Base-by-base conservation (phyloP, 2,797 vertebrate genomes). In the Coregonus sp. region DNA sequence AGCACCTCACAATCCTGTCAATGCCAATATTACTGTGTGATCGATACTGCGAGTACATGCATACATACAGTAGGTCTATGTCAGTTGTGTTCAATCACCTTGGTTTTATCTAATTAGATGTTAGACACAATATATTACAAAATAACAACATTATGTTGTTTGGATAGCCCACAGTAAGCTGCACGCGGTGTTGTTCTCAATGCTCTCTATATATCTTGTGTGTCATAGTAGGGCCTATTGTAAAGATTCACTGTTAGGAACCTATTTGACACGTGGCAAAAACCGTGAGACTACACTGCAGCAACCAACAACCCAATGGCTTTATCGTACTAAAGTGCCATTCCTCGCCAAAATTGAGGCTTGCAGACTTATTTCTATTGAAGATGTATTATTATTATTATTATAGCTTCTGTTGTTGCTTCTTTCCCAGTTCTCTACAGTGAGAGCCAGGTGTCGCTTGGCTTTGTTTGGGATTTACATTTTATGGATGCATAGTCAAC, bases 401-500 rank as follows among this genome's bases (percentile, higher is more conserved):
- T 2, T 7, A 47, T 47, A 47, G 9, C 40, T 47, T 47, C 40
- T 47, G 7, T 47, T 47, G 7, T 11, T 47, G 40, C 40, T 47
- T 6, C 37, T 40, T 47, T 47, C 40, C 18, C 54, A 2, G 54
- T 20, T 59, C 5, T 16, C 18, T 7, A 54, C 12, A 65, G 37
- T 40, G 69, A 18, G 40, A 5, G 52, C 6, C 52, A 20, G 6
- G 75, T 70, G 20, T 11, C 7, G 40, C 40, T 47, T 47, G 40
- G 40, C 40, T 47, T 47, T 47, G 40, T 47, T 47, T 47, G 40
- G 40, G 40, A 47, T 47, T 47, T 2, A 11, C 40, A 76, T 68
- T 54, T 76, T 77, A 77, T 77, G 68, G 54, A 69, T 20, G 7
- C 7, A 2, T 47, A 51, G 47, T 51, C 16, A 77, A 70, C 59